Conservation (phyloP, 37 sponge, comb jelly and placozoan species). For the Bolinopsis microptera region DNA sequence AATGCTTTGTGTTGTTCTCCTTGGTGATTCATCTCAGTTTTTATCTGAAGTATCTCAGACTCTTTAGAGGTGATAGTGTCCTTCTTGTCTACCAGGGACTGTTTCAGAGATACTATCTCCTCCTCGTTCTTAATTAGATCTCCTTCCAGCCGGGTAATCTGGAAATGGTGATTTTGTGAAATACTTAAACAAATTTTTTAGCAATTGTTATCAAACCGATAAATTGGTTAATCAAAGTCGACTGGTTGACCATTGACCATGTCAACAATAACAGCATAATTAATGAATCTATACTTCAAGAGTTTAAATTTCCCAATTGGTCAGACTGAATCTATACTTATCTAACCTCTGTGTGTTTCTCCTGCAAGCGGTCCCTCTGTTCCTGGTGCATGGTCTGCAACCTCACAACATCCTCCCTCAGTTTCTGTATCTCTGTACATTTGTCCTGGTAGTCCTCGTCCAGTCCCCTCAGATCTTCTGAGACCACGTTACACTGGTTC, state of each 20-base stretch:
- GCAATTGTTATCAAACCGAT: too few relatives aligned
- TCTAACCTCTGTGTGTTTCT: slow-evolving; percentile 35
- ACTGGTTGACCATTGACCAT: too few relatives aligned
- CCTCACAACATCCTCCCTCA: slow-evolving; percentile 63
- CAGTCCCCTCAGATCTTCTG: slow-evolving; percentile 24
- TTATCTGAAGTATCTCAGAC: neutral
- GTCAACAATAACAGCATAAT: too few relatives aligned
- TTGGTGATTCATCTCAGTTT: slow-evolving; percentile 26
- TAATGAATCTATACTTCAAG: too few relatives aligned
- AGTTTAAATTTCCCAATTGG: too few relatives aligned
- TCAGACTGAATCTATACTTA: too few relatives aligned
- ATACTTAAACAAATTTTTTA: neutral
- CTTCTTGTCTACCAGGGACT: neutral
- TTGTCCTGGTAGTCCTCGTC: slow-evolving; percentile 63
- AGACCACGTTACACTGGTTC: slow-evolving; percentile 66
- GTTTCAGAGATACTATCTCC: neutral
- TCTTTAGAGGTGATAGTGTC: neutral
- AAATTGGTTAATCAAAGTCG: too few relatives aligned
- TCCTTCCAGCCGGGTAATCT: slow-evolving; percentile 19
- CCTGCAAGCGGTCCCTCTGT: slow-evolving; percentile 59
- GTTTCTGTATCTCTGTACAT: slow-evolving; percentile 30
- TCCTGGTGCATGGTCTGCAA: slow-evolving; percentile 60
- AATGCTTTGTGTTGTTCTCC: slow-evolving; percentile 42
- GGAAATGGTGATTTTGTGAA: neutral
- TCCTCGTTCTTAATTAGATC: slow-evolving; percentile 33